Base-by-base conservation (phyloP, 2,888 invertebrate genomes). In the Erynnis tages region DNA sequence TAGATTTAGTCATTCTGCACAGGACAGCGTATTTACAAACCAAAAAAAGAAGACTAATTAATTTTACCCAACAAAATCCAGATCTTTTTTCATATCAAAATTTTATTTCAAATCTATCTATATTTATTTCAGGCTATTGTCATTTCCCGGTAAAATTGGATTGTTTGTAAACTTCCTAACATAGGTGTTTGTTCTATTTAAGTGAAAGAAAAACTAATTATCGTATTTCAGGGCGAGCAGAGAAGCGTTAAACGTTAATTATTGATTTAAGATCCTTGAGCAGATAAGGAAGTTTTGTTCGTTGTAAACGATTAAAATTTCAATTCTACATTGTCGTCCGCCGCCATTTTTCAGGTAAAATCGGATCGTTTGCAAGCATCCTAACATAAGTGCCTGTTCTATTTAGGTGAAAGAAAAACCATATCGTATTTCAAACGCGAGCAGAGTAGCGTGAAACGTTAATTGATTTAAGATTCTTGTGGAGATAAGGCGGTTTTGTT, bases 241-340 rank as follows among this genome's bases (percentile, higher is more conserved):
- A 38, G 17, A 38, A 38, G 44, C 52, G 44, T 52, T 27, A 45
- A 44, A 52, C 38, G 52, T 37, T 52, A 52, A 52, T n/a, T n/a
- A n/a, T 45, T 44, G 44, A 52, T 52, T 52, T 44, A 27, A 38
- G 52, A 52, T 52, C 30, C 19, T 23, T 16, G 52, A 23, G 37
- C 7, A 45, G 52, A 52, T 52, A 43, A 4, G 21, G n/a, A 3
- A 11, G 27, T 35, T 43, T 27, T 11, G 27, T 27, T 19, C 14
- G 7, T 49, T 49, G n/a, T n/a, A n/a, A n/a, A n/a, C n/a, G n/a
- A n/a, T n/a, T n/a, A n/a, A n/a, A n/a, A n/a, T n/a, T n/a, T n/a
- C n/a, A n/a, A n/a, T n/a, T n/a, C n/a, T n/a, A n/a, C n/a, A n/a
- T n/a, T n/a, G n/a, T n/a, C n/a, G n/a, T n/a, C n/a, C n/a, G n/a